Percentiles rank a stretch among this genome's conserved stretches.
Evolutionary conservation across 37 sponge, comb jelly and placozoan species (phyloP).

Genomic region (Axinella damicornis): DNA sequence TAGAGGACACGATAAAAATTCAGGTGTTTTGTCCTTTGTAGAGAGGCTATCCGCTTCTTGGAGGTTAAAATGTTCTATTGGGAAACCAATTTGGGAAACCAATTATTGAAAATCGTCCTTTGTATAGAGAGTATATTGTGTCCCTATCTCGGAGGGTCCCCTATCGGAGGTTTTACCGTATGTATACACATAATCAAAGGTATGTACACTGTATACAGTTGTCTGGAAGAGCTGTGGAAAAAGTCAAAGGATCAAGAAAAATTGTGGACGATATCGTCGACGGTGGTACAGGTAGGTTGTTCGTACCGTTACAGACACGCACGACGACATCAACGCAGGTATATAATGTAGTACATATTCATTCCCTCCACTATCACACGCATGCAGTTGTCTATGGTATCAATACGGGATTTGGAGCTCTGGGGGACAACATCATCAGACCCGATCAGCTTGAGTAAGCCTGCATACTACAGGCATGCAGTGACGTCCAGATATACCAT

Average conservation of each 20-base stretch:
- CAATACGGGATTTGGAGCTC: conserved; percentile 85
- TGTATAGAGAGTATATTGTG: too few species aligned
- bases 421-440: conserved; percentile 67
- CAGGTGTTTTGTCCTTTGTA: too few species aligned
- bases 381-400: conserved; percentile 82
- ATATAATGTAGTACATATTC: background rate
- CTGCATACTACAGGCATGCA: too few species aligned
- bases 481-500: too few species aligned
- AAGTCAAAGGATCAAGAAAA: conserved; percentile 41
- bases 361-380: background rate
- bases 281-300: conserved; percentile 36
- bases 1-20: too few species aligned
- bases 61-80: too few species aligned
- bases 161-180: too few species aligned
- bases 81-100: too few species aligned
- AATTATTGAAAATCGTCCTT: too few species aligned
- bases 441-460: conserved; percentile 59
- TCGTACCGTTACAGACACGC: background rate
- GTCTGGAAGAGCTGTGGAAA: conserved; percentile 25
- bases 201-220: conserved; percentile 36
- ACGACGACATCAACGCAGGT: too few species aligned
- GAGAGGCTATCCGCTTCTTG: too few species aligned
- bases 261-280: conserved; percentile 58
- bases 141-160: too few species aligned
- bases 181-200: background rate